These are phyloP conservation scores for Stramonita haemastoma DNA, from an alignment of 2,888 invertebrate genomes.

Conservation along the genomic window DNA sequence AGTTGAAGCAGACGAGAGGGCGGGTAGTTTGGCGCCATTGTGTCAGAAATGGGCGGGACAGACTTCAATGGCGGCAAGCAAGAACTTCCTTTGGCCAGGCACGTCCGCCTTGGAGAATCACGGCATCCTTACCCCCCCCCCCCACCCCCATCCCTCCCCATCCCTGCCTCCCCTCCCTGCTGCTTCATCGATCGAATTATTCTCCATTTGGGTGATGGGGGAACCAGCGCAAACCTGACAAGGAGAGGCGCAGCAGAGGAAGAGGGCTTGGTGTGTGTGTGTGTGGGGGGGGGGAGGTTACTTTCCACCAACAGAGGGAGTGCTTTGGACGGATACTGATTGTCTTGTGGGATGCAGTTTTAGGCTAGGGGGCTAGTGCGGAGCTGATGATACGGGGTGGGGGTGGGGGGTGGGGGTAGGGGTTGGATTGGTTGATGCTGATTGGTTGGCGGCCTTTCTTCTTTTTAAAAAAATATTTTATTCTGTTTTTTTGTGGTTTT, in stretches of 20 bases:
- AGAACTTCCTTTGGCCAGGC: constrained; percentile 8
- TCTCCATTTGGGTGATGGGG: constrained; percentile 37
- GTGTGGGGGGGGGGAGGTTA: too few species aligned
- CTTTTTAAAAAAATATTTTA: background rate
- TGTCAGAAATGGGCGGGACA: constrained; percentile 34
- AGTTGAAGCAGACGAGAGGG: constrained; percentile 34
- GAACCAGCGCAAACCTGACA: constrained; percentile 42
- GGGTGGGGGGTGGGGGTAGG: background rate
- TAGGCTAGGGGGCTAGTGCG: background rate
- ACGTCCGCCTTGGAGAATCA: constrained; percentile 41
- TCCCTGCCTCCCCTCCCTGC: constrained; percentile 21
- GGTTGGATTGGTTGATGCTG: background rate
- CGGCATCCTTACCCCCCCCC: constrained; percentile 20
- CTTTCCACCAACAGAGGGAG: too few species aligned
- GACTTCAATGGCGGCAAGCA: background rate
- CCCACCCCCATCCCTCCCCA: background rate
- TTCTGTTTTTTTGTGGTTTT: background rate
- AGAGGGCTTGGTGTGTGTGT: background rate
- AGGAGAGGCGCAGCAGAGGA: background rate
- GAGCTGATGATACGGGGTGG: background rate
- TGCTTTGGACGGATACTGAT: too few species aligned
- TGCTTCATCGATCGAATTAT: constrained; percentile 46
- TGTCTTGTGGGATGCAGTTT: background rate
- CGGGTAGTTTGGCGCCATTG: constrained; percentile 33
- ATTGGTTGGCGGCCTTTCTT: background rate